Conservation (phyloP, 2,888 invertebrate genomes). For the Caenorhabditis zanzibari region DNA sequence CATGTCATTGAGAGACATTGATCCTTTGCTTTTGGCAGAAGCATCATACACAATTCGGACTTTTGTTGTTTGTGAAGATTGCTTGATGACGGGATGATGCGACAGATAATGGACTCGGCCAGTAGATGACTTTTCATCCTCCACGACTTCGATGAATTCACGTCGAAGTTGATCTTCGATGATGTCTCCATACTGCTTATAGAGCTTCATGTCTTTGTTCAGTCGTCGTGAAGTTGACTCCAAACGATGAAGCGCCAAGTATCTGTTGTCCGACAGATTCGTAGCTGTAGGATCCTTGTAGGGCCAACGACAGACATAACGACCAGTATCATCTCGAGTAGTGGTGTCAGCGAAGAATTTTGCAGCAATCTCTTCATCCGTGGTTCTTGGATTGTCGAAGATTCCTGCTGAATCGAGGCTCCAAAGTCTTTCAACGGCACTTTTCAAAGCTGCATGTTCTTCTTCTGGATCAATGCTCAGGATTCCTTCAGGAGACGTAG, state of each 20-base stretch:
- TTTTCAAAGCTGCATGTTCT: not conserved
- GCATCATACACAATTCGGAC: slow-evolving; percentile 71
- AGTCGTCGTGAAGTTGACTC: slow-evolving; percentile 6
- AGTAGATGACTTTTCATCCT: slow-evolving; percentile 17
- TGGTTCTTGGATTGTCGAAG: slow-evolving; percentile 9
- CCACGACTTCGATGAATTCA: slow-evolving; percentile 61
- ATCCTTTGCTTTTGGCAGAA: slow-evolving; percentile 15
- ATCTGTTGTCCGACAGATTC: slow-evolving; percentile 15
- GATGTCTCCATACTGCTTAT: slow-evolving; percentile 31
- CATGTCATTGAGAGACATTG: slow-evolving; percentile 63
- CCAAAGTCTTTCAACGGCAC: slow-evolving; percentile 24
- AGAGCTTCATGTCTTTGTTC: not conserved
- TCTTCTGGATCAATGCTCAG: not conserved
- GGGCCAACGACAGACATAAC: slow-evolving; percentile 29
- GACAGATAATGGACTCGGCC: slow-evolving; percentile 60
- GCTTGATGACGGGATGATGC: slow-evolving; percentile 70
- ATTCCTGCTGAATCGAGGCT: slow-evolving; percentile 26
- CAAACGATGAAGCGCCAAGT: slow-evolving; percentile 18
- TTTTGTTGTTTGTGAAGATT: slow-evolving; percentile 55
- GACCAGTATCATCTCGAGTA: slow-evolving; percentile 27
- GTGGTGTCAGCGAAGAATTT: slow-evolving; percentile 39
- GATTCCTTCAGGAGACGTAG: slow-evolving; percentile 3
- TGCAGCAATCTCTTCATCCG: slow-evolving; percentile 29
- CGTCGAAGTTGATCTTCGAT: slow-evolving; percentile 48
- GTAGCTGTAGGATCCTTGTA: not conserved